A percentile compares a stretch with the other conserved stretches of the same genome.
Evolutionary conservation across 2,113 vertebrate species (phyloP).

Genomic region (Corythoichthys intestinalis): DNA sequence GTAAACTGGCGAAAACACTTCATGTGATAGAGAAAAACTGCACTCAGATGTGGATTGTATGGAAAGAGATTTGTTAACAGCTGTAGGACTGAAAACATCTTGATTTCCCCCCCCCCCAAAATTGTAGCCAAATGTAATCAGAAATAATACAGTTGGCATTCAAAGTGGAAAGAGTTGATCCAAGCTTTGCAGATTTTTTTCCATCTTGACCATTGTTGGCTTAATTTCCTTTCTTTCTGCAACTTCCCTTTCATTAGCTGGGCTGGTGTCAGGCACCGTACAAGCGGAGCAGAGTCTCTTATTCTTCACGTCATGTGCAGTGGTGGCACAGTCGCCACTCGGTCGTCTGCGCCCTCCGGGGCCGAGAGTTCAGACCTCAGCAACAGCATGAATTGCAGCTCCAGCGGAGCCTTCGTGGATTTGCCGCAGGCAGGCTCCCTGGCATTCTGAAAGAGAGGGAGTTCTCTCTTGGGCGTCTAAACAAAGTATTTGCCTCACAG

Average conservation of each 20-base stretch:
- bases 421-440: constrained; percentile 88
- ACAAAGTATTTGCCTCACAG: constrained; percentile 98
- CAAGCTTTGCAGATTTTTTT: too few relatives aligned
- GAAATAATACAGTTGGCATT: too few relatives aligned
- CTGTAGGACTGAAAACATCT: too few relatives aligned
- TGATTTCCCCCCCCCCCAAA: too few relatives aligned
- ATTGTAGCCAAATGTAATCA: too few relatives aligned
- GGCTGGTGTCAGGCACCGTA: constrained; percentile 68
- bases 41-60: too few relatives aligned
- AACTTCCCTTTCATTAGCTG: constrained; percentile 37
- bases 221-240: neutral
- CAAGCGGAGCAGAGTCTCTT: constrained; percentile 75
- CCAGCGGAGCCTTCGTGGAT: constrained; percentile 79
- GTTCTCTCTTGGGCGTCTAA: constrained; percentile 90
- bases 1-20: neutral
- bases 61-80: too few relatives aligned
- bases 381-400: constrained; percentile 84
- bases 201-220: neutral
- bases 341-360: constrained; percentile 88
- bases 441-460: constrained; percentile 88
- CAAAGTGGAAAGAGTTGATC: too few relatives aligned
- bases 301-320: constrained; percentile 71
- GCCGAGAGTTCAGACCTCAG: constrained; percentile 85
- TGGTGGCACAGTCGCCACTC: constrained; percentile 78
- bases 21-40: too few relatives aligned